phyloP scores from a whole-genome alignment of 2,797 vertebrate genomes.

The Gymnodraco acuticeps region DNA sequence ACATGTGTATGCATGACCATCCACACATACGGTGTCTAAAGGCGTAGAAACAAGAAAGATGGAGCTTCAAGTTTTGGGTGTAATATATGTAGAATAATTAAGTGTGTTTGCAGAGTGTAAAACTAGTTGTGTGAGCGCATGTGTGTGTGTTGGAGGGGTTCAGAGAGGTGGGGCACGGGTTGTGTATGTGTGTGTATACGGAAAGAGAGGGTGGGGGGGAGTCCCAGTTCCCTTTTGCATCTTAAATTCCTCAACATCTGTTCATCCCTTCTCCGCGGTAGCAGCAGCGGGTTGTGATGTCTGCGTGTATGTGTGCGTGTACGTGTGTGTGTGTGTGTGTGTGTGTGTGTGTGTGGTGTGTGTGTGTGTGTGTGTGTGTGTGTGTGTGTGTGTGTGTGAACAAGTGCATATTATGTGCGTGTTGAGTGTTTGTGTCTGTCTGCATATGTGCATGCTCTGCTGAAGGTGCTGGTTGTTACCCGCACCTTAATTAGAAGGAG shows the following conservation, averaged over 20 bases:
- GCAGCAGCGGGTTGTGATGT: slow-evolving; percentile 73
- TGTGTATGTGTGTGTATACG: slow-evolving; percentile 2
- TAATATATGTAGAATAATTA: slow-evolving; percentile 67
- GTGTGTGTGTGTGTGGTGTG: slow-evolving; percentile 33
- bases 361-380: slow-evolving; percentile 8
- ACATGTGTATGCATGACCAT: slow-evolving; percentile 29
- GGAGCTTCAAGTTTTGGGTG: slow-evolving; percentile 52
- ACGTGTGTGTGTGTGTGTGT: slow-evolving; percentile 15
- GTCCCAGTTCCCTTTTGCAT: slow-evolving; percentile 86
- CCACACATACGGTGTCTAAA: slow-evolving; percentile 13
- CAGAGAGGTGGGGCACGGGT: neutral
- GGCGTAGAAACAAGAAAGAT: slow-evolving; percentile 31
- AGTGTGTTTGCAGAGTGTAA: slow-evolving; percentile 47
- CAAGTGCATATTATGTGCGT: slow-evolving; percentile 13
- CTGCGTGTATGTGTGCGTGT: neutral
- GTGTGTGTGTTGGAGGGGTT: slow-evolving; percentile 27
- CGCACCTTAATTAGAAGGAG: slow-evolving; percentile 82
- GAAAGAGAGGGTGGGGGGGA: slow-evolving; percentile 52
- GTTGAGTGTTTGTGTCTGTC: slow-evolving; percentile 57
- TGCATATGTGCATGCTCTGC: slow-evolving; percentile 73
- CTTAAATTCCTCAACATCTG: slow-evolving; percentile 95
- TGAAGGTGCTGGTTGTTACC: slow-evolving; percentile 80
- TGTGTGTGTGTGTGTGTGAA: slow-evolving; percentile 26
- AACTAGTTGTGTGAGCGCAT: slow-evolving; percentile 42
- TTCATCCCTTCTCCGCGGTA: slow-evolving; percentile 81